Evolutionary conservation across 2,797 vertebrate genomes (phyloP), one percentile per base, ranked within the genome.

Genomic region (Microcaecilia unicolor): DNA sequence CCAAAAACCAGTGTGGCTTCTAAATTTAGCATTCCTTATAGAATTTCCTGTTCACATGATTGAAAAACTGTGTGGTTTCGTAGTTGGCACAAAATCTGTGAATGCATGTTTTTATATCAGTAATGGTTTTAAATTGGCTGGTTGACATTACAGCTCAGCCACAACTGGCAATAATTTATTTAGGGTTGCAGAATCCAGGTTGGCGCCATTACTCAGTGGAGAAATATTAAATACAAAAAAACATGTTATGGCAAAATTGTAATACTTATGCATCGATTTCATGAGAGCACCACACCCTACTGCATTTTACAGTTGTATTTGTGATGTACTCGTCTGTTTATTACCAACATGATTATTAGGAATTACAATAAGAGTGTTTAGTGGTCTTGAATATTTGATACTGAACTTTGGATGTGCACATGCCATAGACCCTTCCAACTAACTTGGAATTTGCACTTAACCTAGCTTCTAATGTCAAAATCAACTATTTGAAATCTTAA

Each of bases 41-140:
- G 50, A 60, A 66, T 58, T 48, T 63, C 63, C 61, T 63, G 61
- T 55, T 56, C 64, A 51, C 57, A 37, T 57, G 61, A 57, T 65
- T 52, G 56, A 60, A 61, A 59, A 58, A 58, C 54, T 6, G n/a
- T 64, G 72, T 58, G 74, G 72, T 70, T 81, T 71, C 39, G 14
- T 37, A 48, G 58, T 55, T 76, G 78, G 72, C 76, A 64, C 56
- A 43, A 18, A 40, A 52, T 68, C 61, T 64, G 64, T 73, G 67
- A 75, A 51, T 75, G 59, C 70, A 72, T 74, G 72, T 71, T 70
- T 71, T 70, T 61, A 28, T 71, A 72, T 76, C 44, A 41, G 65
- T 67, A 61, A 75, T 81, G 71, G 71, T 75, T 81, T 81, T 70
- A 61, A 65, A 66, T 73, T 60, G 67, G 56, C 58, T 59, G 72